These are phyloP conservation scores for Bruchidius siliquastri DNA, from an alignment of 2,888 invertebrate genomes.

Conservation along the genomic window DNA sequence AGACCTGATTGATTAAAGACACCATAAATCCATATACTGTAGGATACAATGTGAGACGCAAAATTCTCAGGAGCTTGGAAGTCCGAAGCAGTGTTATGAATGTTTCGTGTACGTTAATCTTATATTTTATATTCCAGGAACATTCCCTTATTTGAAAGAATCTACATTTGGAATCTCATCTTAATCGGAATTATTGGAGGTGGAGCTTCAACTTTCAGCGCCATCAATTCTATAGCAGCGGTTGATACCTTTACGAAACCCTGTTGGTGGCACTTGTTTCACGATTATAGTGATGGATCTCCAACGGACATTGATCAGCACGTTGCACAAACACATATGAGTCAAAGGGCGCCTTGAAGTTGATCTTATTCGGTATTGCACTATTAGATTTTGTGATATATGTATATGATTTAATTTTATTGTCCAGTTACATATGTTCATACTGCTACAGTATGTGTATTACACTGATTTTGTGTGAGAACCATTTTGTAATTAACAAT, in stretches of 20 bases:
- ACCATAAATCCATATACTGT: no score
- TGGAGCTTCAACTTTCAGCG: conserved; percentile 57
- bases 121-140: conserved; percentile 47
- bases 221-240: conserved; percentile 53
- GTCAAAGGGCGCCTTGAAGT: neutral
- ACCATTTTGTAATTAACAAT: neutral
- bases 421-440: neutral
- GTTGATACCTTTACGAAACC: conserved; percentile 39
- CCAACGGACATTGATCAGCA: neutral
- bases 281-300: neutral
- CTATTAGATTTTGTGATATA: neutral
- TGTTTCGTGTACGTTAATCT: neutral
- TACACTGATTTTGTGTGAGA: neutral
- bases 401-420: neutral
- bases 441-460: neutral
- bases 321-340: neutral
- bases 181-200: conserved; percentile 58
- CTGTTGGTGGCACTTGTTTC: conserved; percentile 35
- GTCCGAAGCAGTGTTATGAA: no score
- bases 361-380: no score
- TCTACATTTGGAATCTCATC: conserved; percentile 60
- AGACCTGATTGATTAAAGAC: no score
- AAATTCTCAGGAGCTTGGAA: no score
- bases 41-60: no score
- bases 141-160: conserved; percentile 54